A percentile compares a stretch with the other conserved stretches of the same genome.
These are phyloP conservation scores for Sarcophaga subvicina DNA, from an alignment of 2,888 invertebrate genomes.

Conservation along the genomic window DNA sequence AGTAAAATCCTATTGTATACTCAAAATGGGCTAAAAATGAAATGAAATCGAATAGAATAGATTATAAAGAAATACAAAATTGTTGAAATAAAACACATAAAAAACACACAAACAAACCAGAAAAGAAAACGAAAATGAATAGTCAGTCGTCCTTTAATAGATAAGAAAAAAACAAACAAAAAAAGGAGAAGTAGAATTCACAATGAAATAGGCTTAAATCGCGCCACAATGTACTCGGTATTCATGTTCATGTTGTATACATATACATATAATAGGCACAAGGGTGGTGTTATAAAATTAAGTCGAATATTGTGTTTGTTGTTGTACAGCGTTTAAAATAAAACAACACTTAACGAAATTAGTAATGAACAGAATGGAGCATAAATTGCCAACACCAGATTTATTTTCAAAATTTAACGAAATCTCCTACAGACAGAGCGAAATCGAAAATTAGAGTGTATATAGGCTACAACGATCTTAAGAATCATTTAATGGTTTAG, in stretches of 20 bases:
- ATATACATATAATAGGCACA: background rate
- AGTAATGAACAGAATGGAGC: background rate
- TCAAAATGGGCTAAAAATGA: too few species aligned
- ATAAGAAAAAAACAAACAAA: background rate
- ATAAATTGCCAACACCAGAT: too few species aligned
- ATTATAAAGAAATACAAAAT: background rate
- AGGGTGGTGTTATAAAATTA: background rate
- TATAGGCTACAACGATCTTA: too few species aligned
- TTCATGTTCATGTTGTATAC: background rate
- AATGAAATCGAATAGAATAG: background rate
- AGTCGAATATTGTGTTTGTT: background rate
- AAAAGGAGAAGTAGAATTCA: background rate
- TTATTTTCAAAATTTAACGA: too few species aligned
- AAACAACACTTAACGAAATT: background rate
- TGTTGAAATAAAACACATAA: background rate
- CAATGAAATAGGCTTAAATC: constrained; percentile 17
- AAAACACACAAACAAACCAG: background rate
- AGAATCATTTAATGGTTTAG: too few species aligned
- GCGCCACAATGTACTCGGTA: background rate
- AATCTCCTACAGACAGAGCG: too few species aligned
- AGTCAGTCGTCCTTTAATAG: background rate
- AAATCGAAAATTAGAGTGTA: too few species aligned
- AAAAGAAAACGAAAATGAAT: background rate
- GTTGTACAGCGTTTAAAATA: background rate
- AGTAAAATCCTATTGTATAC: constrained; percentile 27